A percentile compares a stretch with the other conserved stretches of the same genome.
These are phyloP conservation scores for Aphis gossypii DNA, from an alignment of 1,140 invertebrate genomes.

Conservation along the genomic window DNA sequence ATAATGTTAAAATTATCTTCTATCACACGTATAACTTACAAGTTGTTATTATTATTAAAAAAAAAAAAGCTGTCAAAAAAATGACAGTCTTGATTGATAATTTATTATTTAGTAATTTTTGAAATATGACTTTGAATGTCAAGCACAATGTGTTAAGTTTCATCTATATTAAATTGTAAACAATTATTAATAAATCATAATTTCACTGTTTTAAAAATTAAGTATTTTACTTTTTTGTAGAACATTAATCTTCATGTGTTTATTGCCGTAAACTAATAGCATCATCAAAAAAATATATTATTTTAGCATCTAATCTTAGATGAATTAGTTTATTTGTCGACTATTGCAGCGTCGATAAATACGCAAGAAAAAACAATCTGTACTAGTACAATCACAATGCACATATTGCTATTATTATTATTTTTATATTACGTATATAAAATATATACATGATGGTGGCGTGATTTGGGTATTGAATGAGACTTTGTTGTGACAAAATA, in stretches of 20 bases:
- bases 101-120: not conserved
- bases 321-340: not conserved
- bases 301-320: not conserved
- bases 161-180: not conserved
- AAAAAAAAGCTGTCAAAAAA: too few relatives aligned
- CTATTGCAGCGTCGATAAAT: not conserved
- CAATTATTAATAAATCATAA: not conserved
- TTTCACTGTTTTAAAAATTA: not conserved
- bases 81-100: not conserved
- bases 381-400: not conserved
- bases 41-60: not conserved
- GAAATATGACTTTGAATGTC: not conserved
- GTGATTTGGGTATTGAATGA: constrained; percentile 4
- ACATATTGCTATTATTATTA: not conserved
- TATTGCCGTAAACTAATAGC: not conserved
- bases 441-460: too few relatives aligned
- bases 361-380: not conserved
- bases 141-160: not conserved
- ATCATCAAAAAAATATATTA: not conserved
- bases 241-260: not conserved
- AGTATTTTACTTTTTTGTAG: not conserved
- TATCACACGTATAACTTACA: too few relatives aligned
- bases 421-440: not conserved
- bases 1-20: too few relatives aligned
- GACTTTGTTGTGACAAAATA: not conserved